phyloP scores from a whole-genome alignment of 2,113 vertebrate species.

The Cacatua alba region DNA sequence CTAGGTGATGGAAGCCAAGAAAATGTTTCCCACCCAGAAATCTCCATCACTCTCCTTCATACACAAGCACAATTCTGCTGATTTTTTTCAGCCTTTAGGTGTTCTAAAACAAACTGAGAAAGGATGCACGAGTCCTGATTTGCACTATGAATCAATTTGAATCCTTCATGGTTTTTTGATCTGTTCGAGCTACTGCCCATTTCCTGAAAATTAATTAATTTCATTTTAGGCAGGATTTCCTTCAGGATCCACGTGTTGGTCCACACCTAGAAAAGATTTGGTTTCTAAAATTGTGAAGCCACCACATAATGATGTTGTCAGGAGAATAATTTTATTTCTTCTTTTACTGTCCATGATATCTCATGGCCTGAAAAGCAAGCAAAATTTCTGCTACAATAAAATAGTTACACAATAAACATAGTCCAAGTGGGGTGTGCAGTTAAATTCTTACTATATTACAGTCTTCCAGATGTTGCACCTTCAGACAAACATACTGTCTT shows the following conservation, averaged over 20 bases:
- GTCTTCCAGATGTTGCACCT: neutral
- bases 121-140: fast-evolving
- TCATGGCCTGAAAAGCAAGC: neutral
- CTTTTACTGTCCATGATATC: neutral
- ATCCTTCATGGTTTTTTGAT: neutral
- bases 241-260: neutral
- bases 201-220: neutral
- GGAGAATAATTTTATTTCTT: neutral
- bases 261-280: neutral
- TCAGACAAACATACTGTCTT: neutral
- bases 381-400: neutral
- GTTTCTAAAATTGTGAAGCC: neutral
- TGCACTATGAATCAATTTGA: neutral
- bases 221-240: neutral
- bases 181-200: neutral
- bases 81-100: neutral
- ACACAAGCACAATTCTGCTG: neutral
- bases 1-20: neutral
- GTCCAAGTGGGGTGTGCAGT: neutral
- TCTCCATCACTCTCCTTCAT: neutral
- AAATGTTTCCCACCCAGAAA: neutral
- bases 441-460: neutral
- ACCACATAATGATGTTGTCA: neutral
- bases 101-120: neutral
- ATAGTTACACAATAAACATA: neutral